These are phyloP conservation scores for Acrocephalus arundinaceus DNA, from an alignment of 2,113 vertebrate genomes.

Conservation along the genomic window DNA sequence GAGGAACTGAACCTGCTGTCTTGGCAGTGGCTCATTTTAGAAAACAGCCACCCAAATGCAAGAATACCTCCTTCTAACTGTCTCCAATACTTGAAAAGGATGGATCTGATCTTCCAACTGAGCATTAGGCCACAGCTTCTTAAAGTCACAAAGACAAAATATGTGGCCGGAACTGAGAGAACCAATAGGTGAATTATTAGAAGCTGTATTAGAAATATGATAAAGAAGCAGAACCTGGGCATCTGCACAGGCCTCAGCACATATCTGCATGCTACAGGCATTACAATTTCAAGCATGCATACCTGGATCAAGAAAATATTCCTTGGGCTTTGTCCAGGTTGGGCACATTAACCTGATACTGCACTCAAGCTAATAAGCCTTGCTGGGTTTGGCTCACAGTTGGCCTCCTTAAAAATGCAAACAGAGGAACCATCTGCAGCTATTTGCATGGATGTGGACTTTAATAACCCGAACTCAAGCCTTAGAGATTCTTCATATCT, in stretches of 20 bases:
- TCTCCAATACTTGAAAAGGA: neutral
- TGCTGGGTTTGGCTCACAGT: neutral
- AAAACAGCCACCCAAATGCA: neutral
- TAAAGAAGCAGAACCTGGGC: neutral
- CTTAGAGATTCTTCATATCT: rapidly evolving
- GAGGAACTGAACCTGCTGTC: neutral
- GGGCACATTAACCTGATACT: neutral
- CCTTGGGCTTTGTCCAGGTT: neutral
- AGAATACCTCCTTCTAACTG: neutral
- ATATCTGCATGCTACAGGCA: neutral
- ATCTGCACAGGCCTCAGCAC: neutral
- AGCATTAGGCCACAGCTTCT: neutral
- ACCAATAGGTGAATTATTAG: neutral
- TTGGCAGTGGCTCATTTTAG: neutral
- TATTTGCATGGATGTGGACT: neutral
- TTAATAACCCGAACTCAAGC: neutral
- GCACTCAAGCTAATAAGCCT: neutral
- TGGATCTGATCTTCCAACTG: neutral
- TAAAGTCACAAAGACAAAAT: neutral
- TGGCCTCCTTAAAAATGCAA: neutral
- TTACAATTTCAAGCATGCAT: neutral
- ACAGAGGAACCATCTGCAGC: neutral
- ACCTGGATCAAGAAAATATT: neutral
- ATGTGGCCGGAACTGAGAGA: neutral
- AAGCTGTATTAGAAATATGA: neutral